These are phyloP conservation scores for Lochmaea crataegi DNA, from an alignment of 2,888 invertebrate species.

Conservation along the genomic window DNA sequence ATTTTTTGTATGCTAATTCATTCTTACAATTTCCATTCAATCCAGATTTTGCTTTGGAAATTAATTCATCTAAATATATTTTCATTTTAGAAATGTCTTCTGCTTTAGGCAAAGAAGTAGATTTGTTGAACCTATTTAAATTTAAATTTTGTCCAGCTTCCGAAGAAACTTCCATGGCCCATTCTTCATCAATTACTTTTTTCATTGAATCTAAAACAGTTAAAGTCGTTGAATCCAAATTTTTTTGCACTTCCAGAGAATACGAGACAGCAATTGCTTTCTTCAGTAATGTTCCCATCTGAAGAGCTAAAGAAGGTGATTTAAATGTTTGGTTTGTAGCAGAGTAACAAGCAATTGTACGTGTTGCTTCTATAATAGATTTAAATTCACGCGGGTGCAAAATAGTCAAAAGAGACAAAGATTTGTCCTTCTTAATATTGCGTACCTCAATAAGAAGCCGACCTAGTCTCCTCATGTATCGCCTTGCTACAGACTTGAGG, in stretches of 20 bases:
- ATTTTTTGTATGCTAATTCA: constrained; percentile 15
- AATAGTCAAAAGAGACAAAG: not conserved
- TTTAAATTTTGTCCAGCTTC: constrained; percentile 37
- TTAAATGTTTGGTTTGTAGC: constrained; percentile 16
- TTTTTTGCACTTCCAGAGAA: constrained; percentile 29
- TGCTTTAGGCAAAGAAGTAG: constrained; percentile 38
- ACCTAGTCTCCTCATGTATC: constrained; percentile 41
- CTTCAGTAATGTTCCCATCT: constrained; percentile 40
- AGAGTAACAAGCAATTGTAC: constrained; percentile 18
- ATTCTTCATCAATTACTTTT: constrained; percentile 23
- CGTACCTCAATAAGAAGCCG: constrained; percentile 6
- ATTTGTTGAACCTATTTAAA: constrained; percentile 42
- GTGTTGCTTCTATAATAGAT: constrained; percentile 14
- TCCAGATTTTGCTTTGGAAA: not conserved
- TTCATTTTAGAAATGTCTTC: constrained; percentile 41
- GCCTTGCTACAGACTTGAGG: constrained; percentile 32
- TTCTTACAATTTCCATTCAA: constrained; percentile 12
- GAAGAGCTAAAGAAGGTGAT: constrained; percentile 36
- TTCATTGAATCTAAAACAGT: constrained; percentile 8
- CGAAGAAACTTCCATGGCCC: constrained; percentile 22
- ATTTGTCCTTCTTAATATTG: constrained; percentile 3
- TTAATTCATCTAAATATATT: constrained; percentile 21
- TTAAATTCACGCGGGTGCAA: constrained; percentile 18
- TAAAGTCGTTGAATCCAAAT: not conserved
- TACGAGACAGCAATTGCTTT: constrained; percentile 27